phyloP scores from a whole-genome alignment of 2,888 invertebrate genomes.

The Melieria picta region DNA sequence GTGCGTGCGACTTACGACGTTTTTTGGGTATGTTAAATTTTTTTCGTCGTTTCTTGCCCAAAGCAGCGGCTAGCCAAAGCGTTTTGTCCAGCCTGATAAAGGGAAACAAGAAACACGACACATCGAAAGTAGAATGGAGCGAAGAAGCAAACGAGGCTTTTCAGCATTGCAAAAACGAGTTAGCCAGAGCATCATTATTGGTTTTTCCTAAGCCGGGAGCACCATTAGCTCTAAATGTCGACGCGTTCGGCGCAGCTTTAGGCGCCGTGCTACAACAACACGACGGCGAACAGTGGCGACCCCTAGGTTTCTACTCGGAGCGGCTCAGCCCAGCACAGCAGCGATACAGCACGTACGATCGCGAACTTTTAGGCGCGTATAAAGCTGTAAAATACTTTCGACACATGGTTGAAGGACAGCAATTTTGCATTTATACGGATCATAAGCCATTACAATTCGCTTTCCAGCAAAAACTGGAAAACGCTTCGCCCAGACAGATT shows the following conservation, averaged over 20 bases:
- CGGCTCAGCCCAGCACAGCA: slow-evolving; percentile 19
- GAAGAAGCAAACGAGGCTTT: slow-evolving; percentile 9
- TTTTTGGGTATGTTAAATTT: background rate
- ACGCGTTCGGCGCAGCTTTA: slow-evolving; percentile 16
- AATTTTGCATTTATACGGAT: slow-evolving; percentile 28
- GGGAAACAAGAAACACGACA: slow-evolving; percentile 39
- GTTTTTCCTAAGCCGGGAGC: slow-evolving; percentile 7
- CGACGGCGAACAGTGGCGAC: slow-evolving; percentile 10
- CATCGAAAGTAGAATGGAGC: slow-evolving; percentile 29
- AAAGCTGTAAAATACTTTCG: slow-evolving; percentile 35
- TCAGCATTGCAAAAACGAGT: background rate
- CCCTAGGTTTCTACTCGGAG: background rate
- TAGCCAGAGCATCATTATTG: slow-evolving; percentile 3
- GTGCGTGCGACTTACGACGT: background rate
- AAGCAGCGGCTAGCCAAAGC: slow-evolving; percentile 30
- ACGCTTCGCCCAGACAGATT: slow-evolving; percentile 27
- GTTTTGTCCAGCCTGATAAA: background rate
- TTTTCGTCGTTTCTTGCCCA: slow-evolving; percentile 25
- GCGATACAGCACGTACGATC: slow-evolving; percentile 5
- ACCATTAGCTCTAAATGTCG: slow-evolving; percentile 19
- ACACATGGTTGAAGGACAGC: slow-evolving; percentile 31
- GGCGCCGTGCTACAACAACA: slow-evolving; percentile 29
- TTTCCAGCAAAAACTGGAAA: slow-evolving; percentile 31
- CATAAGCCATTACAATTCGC: slow-evolving; percentile 30
- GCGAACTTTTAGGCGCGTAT: too few relatives aligned